Conservation (phyloP, 2,888 invertebrate species). For the Eilema griseolum region DNA sequence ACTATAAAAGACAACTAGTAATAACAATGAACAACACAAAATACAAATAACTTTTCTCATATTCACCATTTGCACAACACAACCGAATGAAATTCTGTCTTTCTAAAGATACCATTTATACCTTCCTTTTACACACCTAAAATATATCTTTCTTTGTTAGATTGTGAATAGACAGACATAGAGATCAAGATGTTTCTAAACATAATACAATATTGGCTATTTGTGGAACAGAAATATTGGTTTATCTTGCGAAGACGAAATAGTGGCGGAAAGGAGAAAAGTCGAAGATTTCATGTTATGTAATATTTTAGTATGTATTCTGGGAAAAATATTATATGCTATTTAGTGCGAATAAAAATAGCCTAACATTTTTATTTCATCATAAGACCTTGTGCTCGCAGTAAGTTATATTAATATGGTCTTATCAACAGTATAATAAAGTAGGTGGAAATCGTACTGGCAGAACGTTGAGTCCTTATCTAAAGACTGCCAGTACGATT, state of each 20-base stretch:
- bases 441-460: too few species aligned
- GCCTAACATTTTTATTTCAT: not conserved
- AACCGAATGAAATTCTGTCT: not conserved
- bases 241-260: conserved; percentile 32
- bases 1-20: not conserved
- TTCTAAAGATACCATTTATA: not conserved
- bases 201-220: conserved; percentile 48
- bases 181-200: conserved; percentile 42
- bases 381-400: not conserved
- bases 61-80: not conserved
- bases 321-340: conserved; percentile 4
- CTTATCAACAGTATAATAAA: too few species aligned
- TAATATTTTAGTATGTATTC: conserved; percentile 8
- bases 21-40: not conserved
- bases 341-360: conserved; percentile 5
- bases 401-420: not conserved
- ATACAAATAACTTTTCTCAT: not conserved
- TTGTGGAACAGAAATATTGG: conserved; percentile 40
- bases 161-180: conserved; percentile 33
- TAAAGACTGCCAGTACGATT: too few species aligned
- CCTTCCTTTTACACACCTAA: not conserved
- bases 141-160: conserved; percentile 26
- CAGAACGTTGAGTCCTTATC: too few species aligned
- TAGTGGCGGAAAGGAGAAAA: conserved; percentile 11
- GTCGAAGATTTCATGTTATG: conserved; percentile 11